Evolutionary conservation across 2,888 invertebrate species (phyloP).

Genomic region (Cheilosia scutellata): DNA sequence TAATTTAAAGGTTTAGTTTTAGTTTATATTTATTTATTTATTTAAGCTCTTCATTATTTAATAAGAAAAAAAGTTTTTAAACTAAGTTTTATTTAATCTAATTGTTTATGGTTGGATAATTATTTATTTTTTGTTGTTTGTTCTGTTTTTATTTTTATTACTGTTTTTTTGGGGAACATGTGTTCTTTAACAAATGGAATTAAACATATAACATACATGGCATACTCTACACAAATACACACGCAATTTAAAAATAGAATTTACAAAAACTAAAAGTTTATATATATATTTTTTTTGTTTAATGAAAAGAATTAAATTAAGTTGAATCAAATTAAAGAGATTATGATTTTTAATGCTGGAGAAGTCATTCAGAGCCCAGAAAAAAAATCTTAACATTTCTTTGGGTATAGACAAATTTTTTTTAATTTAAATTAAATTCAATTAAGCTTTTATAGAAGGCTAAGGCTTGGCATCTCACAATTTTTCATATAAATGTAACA

Average conservation of each 20-base stretch:
- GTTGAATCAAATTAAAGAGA: slow-evolving; percentile 10
- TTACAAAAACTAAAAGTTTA: slow-evolving; percentile 19
- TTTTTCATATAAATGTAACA: too few relatives aligned
- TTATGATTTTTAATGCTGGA: slow-evolving; percentile 25
- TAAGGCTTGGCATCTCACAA: too few relatives aligned
- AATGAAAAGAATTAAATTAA: slow-evolving; percentile 20
- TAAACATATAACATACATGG: slow-evolving; percentile 63
- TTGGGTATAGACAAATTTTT: background rate
- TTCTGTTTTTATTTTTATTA: slow-evolving; percentile 47
- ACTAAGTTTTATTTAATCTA: slow-evolving; percentile 40
- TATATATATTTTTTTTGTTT: background rate
- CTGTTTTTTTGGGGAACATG: slow-evolving; percentile 13
- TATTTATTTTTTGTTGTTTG: slow-evolving; percentile 54
- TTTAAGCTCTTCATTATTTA: slow-evolving; percentile 75
- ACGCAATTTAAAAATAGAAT: slow-evolving; percentile 57
- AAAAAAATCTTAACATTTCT: too few relatives aligned
- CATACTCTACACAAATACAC: slow-evolving; percentile 76
- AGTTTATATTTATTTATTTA: slow-evolving; percentile 26
- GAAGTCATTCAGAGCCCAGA: slow-evolving; percentile 11
- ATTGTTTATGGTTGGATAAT: slow-evolving; percentile 36
- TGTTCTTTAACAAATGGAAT: slow-evolving; percentile 56
- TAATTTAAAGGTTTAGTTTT: slow-evolving; percentile 24
- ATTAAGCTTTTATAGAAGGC: too few relatives aligned
- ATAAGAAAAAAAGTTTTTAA: slow-evolving; percentile 72
- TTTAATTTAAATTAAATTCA: too few relatives aligned